A percentile compares a stretch with the other conserved stretches of the same genome.
Conservation (phyloP, 2,113 vertebrate genomes). For the Percina caprodes region DNA sequence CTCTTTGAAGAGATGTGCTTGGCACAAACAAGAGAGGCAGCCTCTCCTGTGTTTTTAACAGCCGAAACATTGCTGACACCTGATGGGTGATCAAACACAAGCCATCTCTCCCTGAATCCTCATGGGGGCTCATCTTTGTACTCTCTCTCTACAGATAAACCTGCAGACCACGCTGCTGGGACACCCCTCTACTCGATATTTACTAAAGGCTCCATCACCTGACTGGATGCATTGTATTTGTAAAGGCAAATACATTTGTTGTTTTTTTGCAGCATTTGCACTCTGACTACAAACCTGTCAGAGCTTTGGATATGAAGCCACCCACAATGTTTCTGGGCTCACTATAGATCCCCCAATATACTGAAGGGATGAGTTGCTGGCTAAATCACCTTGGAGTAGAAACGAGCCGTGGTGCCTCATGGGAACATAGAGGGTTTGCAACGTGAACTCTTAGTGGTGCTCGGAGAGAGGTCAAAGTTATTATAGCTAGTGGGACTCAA, state of each 20-base stretch:
- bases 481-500: slow-evolving; percentile 55
- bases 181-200: slow-evolving; percentile 80
- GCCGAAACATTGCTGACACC: slow-evolving; percentile 84
- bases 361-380: slow-evolving; percentile 59
- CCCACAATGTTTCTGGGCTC: slow-evolving; percentile 47
- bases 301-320: slow-evolving; percentile 56
- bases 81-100: slow-evolving; percentile 87
- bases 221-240: slow-evolving; percentile 58
- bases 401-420: slow-evolving; percentile 50
- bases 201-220: slow-evolving; percentile 78
- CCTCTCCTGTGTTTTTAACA: slow-evolving; percentile 84
- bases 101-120: slow-evolving; percentile 78
- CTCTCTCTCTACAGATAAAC: slow-evolving; percentile 75
- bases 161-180: slow-evolving; percentile 80
- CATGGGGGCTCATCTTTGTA: slow-evolving; percentile 81
- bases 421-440: slow-evolving; percentile 52
- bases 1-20: slow-evolving; percentile 84
- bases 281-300: slow-evolving; percentile 64
- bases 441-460: slow-evolving; percentile 62
- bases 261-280: slow-evolving; percentile 70
- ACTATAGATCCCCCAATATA: slow-evolving; percentile 39
- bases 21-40: slow-evolving; percentile 83
- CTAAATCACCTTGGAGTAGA: slow-evolving; percentile 71
- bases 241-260: slow-evolving; percentile 67
- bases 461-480: slow-evolving; percentile 68